Base-by-base conservation (phyloP, 1,140 invertebrate genomes). In the Drosophila persimilis region DNA sequence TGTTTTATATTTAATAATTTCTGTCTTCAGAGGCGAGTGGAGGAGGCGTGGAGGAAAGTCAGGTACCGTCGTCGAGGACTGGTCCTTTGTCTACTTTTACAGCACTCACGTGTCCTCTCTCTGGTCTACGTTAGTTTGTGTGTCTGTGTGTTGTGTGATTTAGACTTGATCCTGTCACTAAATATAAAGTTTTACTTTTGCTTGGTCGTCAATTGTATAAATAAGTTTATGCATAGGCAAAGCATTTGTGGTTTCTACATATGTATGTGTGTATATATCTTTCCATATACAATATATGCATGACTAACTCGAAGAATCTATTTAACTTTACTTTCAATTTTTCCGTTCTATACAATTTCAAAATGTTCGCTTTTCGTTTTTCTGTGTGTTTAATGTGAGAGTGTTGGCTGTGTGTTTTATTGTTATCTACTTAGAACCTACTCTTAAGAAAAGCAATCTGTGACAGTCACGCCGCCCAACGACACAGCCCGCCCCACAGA, bases 171-270 rank as follows among this genome's bases (percentile, higher is more conserved):
- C 62, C 61, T 69, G 63, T 67, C 74, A 52, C 78, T 85, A 77
- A 67, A 67, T 76, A 61, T 85, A 85, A 85, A 85, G 81, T 85
- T 85, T 70, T 81, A 86, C 81, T 86, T 86, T 86, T 59, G 81
- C 75, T 86, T 86, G 81, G 81, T 83, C 80, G 80, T 86, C 81
- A 74, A 86, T 85, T 85, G 54, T 77, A 60, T 70, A 62, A 79
- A 56, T 72, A 73, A 76, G 48, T 73, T 60, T 52, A 79, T 75
- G 46, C 67, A 52, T 81, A 80, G 76, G 81, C 59, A 85, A 74
- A 80, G 73, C 73, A 71, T 69, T 76, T 52, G 35, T 54, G 58
- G 44, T 62, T 58, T 58, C 54, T 56, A 60, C 43, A 65, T 62
- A 55, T 58, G 45, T 56, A 55, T 58, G 45, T 56, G 56, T 43